phyloP scores from a whole-genome alignment of 2,888 invertebrate genomes.

The Crepidodera aurea region DNA sequence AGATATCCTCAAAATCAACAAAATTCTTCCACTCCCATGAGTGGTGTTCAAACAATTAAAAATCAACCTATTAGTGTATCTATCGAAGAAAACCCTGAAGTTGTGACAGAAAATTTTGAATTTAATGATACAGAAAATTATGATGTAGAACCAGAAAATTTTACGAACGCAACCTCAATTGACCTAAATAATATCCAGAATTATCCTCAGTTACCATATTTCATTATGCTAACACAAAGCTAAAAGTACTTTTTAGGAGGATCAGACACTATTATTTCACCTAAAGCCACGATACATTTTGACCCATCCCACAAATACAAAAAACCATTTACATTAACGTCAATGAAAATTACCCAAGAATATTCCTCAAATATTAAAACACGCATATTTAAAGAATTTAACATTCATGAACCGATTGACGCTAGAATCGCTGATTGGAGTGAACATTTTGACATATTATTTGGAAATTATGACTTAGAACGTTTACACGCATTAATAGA shows the following conservation, averaged over 20 bases:
- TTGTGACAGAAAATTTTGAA: no score
- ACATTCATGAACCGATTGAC: background rate
- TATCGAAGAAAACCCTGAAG: no score
- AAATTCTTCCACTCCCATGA: slow-evolving; percentile 1
- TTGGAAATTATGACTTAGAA: background rate
- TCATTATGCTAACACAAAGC: background rate
- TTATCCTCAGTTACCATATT: slow-evolving; percentile 1
- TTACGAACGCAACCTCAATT: background rate
- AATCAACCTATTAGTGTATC: background rate
- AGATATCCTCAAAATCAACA: background rate
- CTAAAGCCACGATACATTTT: background rate
- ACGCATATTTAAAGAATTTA: background rate
- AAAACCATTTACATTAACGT: slow-evolving; percentile 7
- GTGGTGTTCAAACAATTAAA: background rate
- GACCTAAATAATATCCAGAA: background rate
- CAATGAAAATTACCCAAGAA: background rate
- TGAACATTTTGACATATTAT: background rate
- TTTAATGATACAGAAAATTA: background rate
- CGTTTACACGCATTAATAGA: background rate
- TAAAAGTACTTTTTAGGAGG: slow-evolving; percentile 3
- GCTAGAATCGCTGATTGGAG: slow-evolving; percentile 8
- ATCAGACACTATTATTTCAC: slow-evolving; percentile 2
- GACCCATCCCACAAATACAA: background rate
- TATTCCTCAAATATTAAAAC: background rate
- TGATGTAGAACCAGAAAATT: background rate